Base-by-base conservation (phyloP, 2,797 vertebrate genomes). In the Gorsachius magnificus region DNA sequence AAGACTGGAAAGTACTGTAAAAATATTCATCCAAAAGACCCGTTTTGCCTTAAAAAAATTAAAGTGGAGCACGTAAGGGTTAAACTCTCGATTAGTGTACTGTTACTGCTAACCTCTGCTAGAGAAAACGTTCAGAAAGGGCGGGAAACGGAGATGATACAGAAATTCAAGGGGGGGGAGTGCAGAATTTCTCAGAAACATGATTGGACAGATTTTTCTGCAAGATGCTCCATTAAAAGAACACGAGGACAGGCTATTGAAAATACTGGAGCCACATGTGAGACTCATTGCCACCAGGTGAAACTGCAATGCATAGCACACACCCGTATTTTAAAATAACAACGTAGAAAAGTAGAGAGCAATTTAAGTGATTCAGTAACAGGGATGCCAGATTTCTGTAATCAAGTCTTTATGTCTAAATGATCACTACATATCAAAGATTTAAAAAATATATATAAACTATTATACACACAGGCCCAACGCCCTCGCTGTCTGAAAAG, bases 361-460 rank as follows among this genome's bases (percentile, higher is more conserved):
- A 11, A 25, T 61, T 20, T 18, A 26, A 51, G 4, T 7, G 9
- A 45, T 48, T 41, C 5, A 13, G 3, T 36, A 53, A 18, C 7
- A 6, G 9, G 2, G 4, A 16, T 10, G 51, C 9, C 0, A 16
- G 41, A 43, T 9, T 48, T 51, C 5, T 8, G 1, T 9, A 11
- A 25, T 38, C 0, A 5, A 75, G 7, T 1, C 13, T 80, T 81
- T 45, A 13, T 8, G 36, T 50, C 22, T 17, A 19, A 56, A 28
- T 2, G 2, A 50, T 14, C 8, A 19, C 0, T 3, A 41, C 0
- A 1, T 4, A 57, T 2, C 3, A 11, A 57, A 64, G 2, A 3
- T 36, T 65, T 33, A 1, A 9, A 38, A 38, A 29, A 29, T 8
- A 38, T 18, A 10, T 7, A 17, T 16, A 6, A 26, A 15, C 1